Base-by-base conservation (phyloP, 2,113 vertebrate species). In the Butorides virescens region DNA sequence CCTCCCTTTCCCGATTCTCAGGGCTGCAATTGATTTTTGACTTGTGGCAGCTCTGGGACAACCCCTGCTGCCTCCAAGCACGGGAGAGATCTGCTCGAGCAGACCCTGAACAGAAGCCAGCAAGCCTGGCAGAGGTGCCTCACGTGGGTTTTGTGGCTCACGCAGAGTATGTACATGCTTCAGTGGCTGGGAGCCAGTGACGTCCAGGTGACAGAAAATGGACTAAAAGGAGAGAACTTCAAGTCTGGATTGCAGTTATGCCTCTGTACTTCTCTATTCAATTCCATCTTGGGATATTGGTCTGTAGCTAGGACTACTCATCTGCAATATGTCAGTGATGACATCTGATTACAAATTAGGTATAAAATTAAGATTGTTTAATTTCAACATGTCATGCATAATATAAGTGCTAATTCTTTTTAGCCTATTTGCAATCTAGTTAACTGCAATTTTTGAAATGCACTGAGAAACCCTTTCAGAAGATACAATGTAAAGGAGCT, bases 61-160 rank as follows among this genome's bases (percentile, higher is more conserved):
- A 50, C 19, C 10, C n/a, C 6, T 36, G 25, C 47, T 84, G 53
- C 18, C 42, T 63, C 50, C 0, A 0, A 71, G 21, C 1, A 0
- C 1, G 2, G n/a, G 32, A 63, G 32, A 50, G 16, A 92, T 25
- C 32, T 30, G 47, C 39, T 32, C 2, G 3, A 52, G 59, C 55
- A 61, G 53, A 23, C 13, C 56, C 37, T 42, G 50, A 85, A 65
- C 10, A 84, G 59, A 73, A 85, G 58, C 11, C 82, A 84, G 65
- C 46, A 70, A 85, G 39, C 23, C 59, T 79, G n/a, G 67, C 44
- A 79, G 44, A 89, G 15, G 12, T 63, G 42, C 82, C 66, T 81
- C 55, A 34, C 8, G 3, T 15, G 15, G 55, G 65, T 36, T 81
- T 85, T 61, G 59, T 81, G 70, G 65, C 61, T 81, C 20, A 20